Evolutionary conservation across 2,888 invertebrate genomes (phyloP).

Genomic region (Leucophenga montana): DNA sequence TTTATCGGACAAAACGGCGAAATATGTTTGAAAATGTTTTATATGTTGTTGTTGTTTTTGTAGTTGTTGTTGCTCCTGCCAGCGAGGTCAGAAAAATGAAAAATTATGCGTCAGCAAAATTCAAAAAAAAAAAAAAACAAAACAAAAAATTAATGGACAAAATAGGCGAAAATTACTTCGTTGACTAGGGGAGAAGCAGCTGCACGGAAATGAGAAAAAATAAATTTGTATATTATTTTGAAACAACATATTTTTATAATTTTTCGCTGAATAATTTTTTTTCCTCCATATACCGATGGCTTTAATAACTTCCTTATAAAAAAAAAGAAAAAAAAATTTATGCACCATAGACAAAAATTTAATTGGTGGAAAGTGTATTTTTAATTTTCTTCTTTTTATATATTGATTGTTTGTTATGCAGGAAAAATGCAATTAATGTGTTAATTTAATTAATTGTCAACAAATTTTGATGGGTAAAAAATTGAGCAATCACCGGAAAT

Average conservation of each 20-base stretch:
- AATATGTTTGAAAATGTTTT: constrained; percentile 20
- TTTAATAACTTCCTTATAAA: background rate
- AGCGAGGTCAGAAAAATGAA: constrained; percentile 33
- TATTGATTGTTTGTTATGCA: background rate
- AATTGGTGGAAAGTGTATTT: constrained; percentile 2
- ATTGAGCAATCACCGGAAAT: no score
- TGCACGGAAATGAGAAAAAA: background rate
- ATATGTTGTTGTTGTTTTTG: no score
- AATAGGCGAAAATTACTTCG: background rate
- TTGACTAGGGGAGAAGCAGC: background rate
- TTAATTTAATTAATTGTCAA: no score
- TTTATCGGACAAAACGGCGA: constrained; percentile 42
- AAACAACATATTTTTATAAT: constrained; percentile 18
- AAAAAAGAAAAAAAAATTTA: background rate
- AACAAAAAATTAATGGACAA: background rate
- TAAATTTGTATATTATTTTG: constrained; percentile 25
- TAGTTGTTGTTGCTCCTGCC: constrained; percentile 33
- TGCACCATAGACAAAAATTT: background rate
- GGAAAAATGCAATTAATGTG: constrained; percentile 15
- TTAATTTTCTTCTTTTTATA: background rate
- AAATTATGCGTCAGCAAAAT: constrained; percentile 34
- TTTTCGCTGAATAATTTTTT: constrained; percentile 7
- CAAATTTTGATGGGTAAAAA: no score
- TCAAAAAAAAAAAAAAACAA: background rate
- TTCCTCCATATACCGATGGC: no score